Evolutionary conservation across 2,888 invertebrate genomes (phyloP), one percentile per base, ranked within the genome.

Genomic region (Teleogryllus oceanicus): DNA sequence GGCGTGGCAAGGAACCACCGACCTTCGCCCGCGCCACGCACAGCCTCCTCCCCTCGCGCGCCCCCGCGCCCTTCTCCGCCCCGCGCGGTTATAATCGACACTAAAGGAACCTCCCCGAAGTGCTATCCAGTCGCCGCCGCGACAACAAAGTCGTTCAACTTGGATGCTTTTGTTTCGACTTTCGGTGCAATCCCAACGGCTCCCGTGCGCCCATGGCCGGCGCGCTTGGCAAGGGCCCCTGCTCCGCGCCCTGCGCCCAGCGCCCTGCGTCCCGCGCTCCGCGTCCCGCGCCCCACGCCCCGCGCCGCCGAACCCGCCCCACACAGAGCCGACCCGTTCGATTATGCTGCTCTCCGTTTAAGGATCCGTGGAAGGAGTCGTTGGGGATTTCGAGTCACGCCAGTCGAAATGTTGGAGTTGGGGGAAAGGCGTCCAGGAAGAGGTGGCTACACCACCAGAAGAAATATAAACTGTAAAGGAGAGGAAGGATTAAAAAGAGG

Each of bases 31-130:
- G 37, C 37, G 37, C 37, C 37, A 5, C 37, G 37, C 37, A 37
- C 37, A 37, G 37, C 4, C 37, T 8, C 37, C 37, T 37, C 37
- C 37, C 37, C 37, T 37, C 37, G 37, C 37, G 37, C 37, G 37
- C 37, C 4, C 8, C 37, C 37, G 37, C 37, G 37, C 37, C 37
- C 37, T 37, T 37, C 62, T 62, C n/a, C 62, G 13, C 62, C n/a
- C 16, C 62, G 62, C n/a, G 62, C 62, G 62, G 62, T 62, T 5
- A 62, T 62, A 78, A 62, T 62, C 78, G 78, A 62, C 74, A 37
- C 16, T 80, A 80, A 79, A 80, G 80, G 79, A 80, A 80, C 76
- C n/a, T 81, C 81, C 81, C 81, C 50, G 74, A 81, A 80, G 81
- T 81, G 80, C 80, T 81, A 76, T 81, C 75, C 21, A 80, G 62